These are phyloP conservation scores for Indri indri DNA, from an alignment of 2,113 vertebrate genomes.

Conservation along the genomic window DNA sequence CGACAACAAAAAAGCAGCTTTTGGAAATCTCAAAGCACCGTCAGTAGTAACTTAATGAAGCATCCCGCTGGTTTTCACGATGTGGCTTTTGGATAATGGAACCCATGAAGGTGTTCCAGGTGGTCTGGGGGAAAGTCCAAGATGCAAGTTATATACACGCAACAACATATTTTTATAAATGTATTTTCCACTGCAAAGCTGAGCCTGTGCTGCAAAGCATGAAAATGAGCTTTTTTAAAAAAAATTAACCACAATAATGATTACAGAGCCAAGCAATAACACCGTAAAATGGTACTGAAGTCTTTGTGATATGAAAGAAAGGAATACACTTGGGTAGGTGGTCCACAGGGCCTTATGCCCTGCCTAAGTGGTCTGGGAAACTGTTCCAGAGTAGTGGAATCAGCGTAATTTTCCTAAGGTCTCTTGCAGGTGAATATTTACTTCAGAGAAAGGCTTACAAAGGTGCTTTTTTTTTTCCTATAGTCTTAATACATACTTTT, in stretches of 20 bases:
- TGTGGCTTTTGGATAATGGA: constrained; percentile 32
- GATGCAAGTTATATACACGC: background rate
- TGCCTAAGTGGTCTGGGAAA: background rate
- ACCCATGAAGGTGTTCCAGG: constrained; percentile 53
- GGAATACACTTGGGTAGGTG: constrained; percentile 25
- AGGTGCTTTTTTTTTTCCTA: background rate
- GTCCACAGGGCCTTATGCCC: background rate
- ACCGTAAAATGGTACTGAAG: constrained; percentile 19
- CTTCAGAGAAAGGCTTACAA: background rate
- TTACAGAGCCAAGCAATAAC: constrained; percentile 50
- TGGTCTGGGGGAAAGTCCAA: constrained; percentile 57
- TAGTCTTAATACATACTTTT: background rate
- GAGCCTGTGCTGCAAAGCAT: constrained; percentile 41
- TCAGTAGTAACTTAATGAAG: background rate
- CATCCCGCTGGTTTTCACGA: background rate
- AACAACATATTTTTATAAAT: constrained; percentile 58
- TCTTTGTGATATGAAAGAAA: constrained; percentile 43
- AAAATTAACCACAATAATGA: constrained; percentile 59
- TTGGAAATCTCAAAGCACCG: background rate
- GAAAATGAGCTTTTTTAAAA: constrained; percentile 21
- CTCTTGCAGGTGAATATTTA: constrained; percentile 30
- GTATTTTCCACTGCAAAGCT: constrained; percentile 59
- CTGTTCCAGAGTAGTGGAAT: no score
- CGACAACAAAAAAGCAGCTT: background rate
- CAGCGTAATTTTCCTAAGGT: background rate